Evolutionary conservation across 2,113 vertebrate genomes (phyloP).

Genomic region (Engystomops pustulosus): DNA sequence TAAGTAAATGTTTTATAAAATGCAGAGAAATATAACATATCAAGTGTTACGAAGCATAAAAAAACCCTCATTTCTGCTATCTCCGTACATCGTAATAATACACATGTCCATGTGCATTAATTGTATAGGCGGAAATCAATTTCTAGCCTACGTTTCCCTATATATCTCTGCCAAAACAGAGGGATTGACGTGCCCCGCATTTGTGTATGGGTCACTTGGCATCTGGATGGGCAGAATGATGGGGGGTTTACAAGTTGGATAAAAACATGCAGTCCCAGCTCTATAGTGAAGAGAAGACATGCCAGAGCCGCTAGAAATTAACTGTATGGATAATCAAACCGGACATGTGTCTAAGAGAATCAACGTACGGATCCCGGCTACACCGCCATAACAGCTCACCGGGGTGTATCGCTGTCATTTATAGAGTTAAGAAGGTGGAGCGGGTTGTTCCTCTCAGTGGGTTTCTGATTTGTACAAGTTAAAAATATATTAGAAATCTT

Average conservation of each 20-base stretch:
- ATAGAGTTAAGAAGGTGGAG: neutral
- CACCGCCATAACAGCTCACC: neutral
- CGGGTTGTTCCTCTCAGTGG: neutral
- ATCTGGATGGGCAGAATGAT: slow-evolving; percentile 23
- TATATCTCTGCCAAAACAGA: neutral
- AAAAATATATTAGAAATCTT: neutral
- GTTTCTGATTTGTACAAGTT: neutral
- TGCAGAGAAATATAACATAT: neutral
- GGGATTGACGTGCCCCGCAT: neutral
- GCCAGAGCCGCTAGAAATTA: slow-evolving; percentile 36
- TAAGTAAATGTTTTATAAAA: neutral
- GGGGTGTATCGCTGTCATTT: slow-evolving; percentile 12
- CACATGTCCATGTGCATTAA: neutral
- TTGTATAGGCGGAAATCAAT: neutral
- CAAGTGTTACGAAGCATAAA: neutral
- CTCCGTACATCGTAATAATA: neutral
- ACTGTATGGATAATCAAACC: slow-evolving; percentile 40
- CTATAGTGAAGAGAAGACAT: neutral
- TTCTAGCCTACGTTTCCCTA: neutral
- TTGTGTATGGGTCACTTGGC: slow-evolving; percentile 30
- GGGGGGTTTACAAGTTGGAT: neutral
- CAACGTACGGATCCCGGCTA: slow-evolving; percentile 12
- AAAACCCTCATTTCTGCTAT: too few species aligned
- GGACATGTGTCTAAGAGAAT: slow-evolving; percentile 51
- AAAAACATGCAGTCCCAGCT: neutral